phyloP scores from a whole-genome alignment of 2,888 invertebrate genomes.

The Himalopsyche kuldschensis region DNA sequence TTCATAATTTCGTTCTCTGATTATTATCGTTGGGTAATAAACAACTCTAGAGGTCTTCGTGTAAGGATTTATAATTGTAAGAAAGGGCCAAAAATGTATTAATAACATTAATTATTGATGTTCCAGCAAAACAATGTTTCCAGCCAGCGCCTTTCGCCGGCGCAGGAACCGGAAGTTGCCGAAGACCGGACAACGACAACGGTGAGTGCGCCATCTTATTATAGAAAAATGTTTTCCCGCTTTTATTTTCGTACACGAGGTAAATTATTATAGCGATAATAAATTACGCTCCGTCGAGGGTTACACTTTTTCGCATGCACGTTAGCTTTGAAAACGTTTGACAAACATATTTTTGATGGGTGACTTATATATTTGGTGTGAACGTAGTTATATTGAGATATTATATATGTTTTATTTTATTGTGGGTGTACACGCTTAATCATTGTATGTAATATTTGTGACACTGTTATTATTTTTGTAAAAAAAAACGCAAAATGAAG shows the following conservation, averaged over 20 bases:
- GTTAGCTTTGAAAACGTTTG: slow-evolving; percentile 31
- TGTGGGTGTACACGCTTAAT: slow-evolving; percentile 35
- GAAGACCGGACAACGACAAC: slow-evolving; percentile 20
- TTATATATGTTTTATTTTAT: background rate
- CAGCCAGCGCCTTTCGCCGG: slow-evolving; percentile 34
- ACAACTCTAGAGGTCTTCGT: background rate
- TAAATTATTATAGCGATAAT: background rate
- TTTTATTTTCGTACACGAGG: slow-evolving; percentile 5
- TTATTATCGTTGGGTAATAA: too few species aligned
- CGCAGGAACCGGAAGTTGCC: slow-evolving; percentile 30
- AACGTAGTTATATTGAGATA: slow-evolving; percentile 4
- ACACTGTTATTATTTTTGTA: background rate
- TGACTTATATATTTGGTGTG: slow-evolving; percentile 25
- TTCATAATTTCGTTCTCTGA: too few species aligned
- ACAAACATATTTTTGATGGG: slow-evolving; percentile 21
- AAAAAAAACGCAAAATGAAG: background rate
- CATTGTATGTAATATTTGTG: slow-evolving; percentile 14
- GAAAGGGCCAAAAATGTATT: background rate
- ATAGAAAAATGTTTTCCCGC: slow-evolving; percentile 1
- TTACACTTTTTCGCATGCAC: slow-evolving; percentile 21
- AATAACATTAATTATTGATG: background rate
- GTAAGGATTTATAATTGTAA: background rate
- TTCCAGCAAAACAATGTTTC: slow-evolving; percentile 36
- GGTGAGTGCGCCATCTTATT: slow-evolving; percentile 32
- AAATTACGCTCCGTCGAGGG: slow-evolving; percentile 12